Base-by-base conservation (phyloP, 92 coral and sea anemone species). In the Zoanthus sansibaricus region DNA sequence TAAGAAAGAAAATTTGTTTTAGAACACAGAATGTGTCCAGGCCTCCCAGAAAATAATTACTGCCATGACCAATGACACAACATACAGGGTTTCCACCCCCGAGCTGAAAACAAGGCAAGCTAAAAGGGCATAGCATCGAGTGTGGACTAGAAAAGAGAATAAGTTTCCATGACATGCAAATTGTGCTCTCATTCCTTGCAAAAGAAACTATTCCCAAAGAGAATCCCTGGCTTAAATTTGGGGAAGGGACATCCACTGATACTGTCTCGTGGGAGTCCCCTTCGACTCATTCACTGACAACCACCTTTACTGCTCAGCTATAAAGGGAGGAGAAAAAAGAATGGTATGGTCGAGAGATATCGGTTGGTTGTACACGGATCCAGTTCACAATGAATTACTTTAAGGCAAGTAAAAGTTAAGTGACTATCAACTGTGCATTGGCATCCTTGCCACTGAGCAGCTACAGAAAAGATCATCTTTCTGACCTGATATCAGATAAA, bases 81-180 rank as follows among this genome's bases (percentile, higher is more conserved):
- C 46, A 45, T 71, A 5, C 25, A 49, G 52, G 4, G 6, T 17
- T 6, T 48, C 72, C 82, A 56, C 21, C 66, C 88, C 88, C 0
- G 58, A 75, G 72, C 52, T n/a, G 25, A 48, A 72, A 20, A 84
- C 82, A 72, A 84, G 18, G 54, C 37, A 75, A 48, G 72, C 9
- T 82, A 71, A 44, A 49, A 72, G 66, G 82, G 88, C 6, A 84
- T 72, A 71, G 48, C 71, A 72, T 72, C 72, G 42, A 84, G 82
- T 62, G 33, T 71, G 47, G 72, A 51, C 51, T 31, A 73, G 77
- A 56, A 73, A 73, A 73, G 31, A 16, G 15, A 73, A 73, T 21
- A 32, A 54, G 31, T 83, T 17, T 77, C 87, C 78, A 12, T 69
- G 55, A 83, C 77, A 83, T 83, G 66, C 77, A 21, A 69, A 77